These are phyloP conservation scores for Baronia brevicornis DNA, from an alignment of 2,888 invertebrate genomes.

Conservation along the genomic window DNA sequence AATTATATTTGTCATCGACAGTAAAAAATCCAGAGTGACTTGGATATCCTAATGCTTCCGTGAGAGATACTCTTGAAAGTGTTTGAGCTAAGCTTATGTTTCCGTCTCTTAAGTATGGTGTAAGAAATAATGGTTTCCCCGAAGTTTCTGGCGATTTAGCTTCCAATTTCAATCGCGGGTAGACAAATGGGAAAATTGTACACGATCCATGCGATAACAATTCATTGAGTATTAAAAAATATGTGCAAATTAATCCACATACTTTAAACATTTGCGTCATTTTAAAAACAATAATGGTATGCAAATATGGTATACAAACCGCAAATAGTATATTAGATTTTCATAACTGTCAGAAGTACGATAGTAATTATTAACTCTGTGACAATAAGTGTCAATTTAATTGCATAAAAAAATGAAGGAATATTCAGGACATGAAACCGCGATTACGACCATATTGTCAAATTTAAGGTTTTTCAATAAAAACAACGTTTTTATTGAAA, in stretches of 20 bases:
- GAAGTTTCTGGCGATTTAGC: constrained; percentile 28
- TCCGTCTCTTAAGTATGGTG: constrained; percentile 73
- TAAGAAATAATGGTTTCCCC: constrained; percentile 71
- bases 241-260: background rate
- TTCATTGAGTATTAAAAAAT: background rate
- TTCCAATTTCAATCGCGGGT: constrained; percentile 46
- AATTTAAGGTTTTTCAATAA: no score
- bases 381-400: no score
- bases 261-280: no score
- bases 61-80: constrained; percentile 46
- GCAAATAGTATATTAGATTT: no score
- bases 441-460: no score
- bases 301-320: no score
- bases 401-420: no score
- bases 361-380: no score
- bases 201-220: constrained; percentile 4
- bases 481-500: no score
- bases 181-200: constrained; percentile 32
- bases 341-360: no score
- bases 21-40: constrained; percentile 80
- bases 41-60: constrained; percentile 47
- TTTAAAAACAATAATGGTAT: no score
- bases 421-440: no score
- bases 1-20: constrained; percentile 70
- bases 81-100: constrained; percentile 61